Evolutionary conservation across 2,113 vertebrate genomes (phyloP).

Genomic region (Catharus bicknelli): DNA sequence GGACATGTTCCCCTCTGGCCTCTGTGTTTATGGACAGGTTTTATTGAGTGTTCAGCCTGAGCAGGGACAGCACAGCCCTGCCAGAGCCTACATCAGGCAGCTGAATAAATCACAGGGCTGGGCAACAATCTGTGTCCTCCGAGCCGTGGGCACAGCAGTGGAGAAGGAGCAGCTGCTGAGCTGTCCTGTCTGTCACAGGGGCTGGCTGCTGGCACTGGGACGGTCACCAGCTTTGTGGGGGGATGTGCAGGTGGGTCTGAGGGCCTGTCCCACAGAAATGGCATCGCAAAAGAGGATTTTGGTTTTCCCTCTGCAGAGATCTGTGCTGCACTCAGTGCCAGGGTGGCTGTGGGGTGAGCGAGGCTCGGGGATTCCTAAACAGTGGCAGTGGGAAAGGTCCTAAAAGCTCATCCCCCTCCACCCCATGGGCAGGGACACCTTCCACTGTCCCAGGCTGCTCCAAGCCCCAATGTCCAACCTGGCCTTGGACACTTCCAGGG

Average conservation of each 20-base stretch:
- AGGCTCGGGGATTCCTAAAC: not conserved
- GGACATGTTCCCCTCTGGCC: not conserved
- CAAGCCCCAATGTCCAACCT: not conserved
- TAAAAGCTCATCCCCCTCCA: not conserved
- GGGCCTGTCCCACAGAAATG: not conserved
- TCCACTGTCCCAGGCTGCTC: not conserved
- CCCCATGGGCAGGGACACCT: not conserved
- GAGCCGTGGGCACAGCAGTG: not conserved
- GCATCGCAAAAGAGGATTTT: not conserved
- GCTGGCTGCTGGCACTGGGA: not conserved
- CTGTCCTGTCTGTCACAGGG: not conserved
- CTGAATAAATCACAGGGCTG: slow-evolving; percentile 25
- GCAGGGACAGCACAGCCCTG: not conserved
- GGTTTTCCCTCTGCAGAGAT: not conserved
- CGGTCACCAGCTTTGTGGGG: not conserved
- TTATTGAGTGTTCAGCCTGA: not conserved
- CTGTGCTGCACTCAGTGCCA: rapidly evolving
- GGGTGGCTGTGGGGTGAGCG: rapidly evolving
- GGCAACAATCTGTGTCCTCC: not conserved
- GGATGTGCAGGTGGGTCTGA: not conserved
- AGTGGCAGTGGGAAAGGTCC: not conserved
- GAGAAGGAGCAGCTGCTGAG: not conserved
- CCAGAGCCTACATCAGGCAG: not conserved
- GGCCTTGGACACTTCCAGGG: not conserved
- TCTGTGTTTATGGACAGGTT: slow-evolving; percentile 9